Conservation (phyloP, 2,888 invertebrate genomes). For the Seira ritae region DNA sequence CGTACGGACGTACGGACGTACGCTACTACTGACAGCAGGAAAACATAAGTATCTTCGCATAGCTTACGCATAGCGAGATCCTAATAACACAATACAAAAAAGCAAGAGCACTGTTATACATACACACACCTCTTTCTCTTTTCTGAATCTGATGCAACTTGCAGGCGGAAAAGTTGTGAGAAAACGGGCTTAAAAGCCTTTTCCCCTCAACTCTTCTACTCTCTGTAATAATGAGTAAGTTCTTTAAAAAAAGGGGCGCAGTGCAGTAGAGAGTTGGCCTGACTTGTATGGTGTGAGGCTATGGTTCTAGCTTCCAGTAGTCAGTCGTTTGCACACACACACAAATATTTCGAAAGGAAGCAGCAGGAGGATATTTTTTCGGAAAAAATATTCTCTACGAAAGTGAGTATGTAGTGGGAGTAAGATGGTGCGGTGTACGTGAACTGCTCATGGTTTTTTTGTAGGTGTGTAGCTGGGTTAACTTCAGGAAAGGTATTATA, state of each 20-base stretch:
- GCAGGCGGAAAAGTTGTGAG: constrained; percentile 32
- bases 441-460: neutral
- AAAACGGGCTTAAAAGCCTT: constrained; percentile 29
- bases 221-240: constrained; percentile 41
- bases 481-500: constrained; percentile 17
- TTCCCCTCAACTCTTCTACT: constrained; percentile 5
- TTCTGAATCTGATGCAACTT: constrained; percentile 32
- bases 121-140: neutral
- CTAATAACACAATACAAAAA: neutral
- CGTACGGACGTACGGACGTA: too few relatives aligned
- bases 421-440: neutral
- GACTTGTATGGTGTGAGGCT: neutral
- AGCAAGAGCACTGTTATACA: neutral
- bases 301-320: neutral
- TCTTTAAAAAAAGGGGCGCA: constrained; percentile 23
- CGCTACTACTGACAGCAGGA: too few relatives aligned
- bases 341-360: neutral
- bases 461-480: constrained; percentile 16
- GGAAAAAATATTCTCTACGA: constrained; percentile 7
- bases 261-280: constrained; percentile 2
- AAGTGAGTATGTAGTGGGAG: constrained; percentile 26
- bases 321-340: neutral
- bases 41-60: neutral
- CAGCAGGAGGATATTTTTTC: constrained; percentile 22
- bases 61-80: too few relatives aligned